These are phyloP conservation scores for human (Homo sapiens) DNA, from an alignment of 2,113 vertebrate genomes.

Conservation along the genomic window DNA sequence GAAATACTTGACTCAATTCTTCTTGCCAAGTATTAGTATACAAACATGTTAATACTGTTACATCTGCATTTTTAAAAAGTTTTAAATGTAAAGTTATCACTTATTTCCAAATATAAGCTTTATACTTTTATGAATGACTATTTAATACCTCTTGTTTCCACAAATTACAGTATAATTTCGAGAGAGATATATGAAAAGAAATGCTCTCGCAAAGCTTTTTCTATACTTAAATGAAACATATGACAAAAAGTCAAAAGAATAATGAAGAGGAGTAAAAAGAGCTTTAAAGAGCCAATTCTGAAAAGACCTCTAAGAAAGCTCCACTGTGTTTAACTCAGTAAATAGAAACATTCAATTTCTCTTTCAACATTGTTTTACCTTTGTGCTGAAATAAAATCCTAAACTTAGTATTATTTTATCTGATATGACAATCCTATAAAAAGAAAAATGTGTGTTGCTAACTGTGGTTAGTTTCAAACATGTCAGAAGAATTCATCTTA, in stretches of 20 bases:
- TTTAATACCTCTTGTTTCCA: not conserved
- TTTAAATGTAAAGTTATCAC: conserved; percentile 5
- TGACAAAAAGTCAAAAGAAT: not conserved
- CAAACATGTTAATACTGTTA: not conserved
- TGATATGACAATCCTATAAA: not conserved
- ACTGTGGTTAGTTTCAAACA: not conserved
- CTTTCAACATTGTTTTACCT: not conserved
- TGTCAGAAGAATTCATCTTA: not conserved
- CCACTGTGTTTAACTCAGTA: not conserved
- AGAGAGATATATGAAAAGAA: not conserved
- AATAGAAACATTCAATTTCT: not conserved
- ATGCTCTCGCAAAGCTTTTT: not conserved
- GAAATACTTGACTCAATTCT: not conserved
- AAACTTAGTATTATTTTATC: not conserved
- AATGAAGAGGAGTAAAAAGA: not conserved
- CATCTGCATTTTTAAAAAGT: not conserved
- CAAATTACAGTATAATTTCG: conserved; percentile 11
- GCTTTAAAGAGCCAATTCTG: not conserved
- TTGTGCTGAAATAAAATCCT: not conserved
- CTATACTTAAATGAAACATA: not conserved
- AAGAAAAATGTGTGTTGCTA: not conserved
- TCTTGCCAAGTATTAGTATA: not conserved
- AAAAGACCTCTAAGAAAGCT: not conserved
- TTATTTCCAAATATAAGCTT: not conserved
- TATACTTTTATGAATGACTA: not conserved